Percentiles rank a stretch among this genome's conserved stretches.
These are phyloP conservation scores for Myathropa florea DNA, from an alignment of 2,888 invertebrate genomes.

Conservation along the genomic window DNA sequence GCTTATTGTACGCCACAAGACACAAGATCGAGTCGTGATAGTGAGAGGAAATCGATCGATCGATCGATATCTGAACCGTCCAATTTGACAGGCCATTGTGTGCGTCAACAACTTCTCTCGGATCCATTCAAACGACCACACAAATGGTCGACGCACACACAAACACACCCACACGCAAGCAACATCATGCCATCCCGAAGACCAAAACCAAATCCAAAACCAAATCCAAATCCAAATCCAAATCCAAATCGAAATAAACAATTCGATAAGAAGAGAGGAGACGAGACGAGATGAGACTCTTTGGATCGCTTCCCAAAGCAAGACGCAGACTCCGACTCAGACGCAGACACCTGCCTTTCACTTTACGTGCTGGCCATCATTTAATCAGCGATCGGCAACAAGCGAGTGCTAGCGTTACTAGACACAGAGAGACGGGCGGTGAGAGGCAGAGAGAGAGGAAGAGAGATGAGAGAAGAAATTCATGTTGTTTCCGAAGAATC, in stretches of 20 bases:
- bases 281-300: neutral
- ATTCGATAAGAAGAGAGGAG: neutral
- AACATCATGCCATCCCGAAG: neutral
- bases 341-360: conserved; percentile 50
- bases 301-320: no score
- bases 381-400: conserved; percentile 49
- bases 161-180: neutral
- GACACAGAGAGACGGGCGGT: neutral
- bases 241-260: no score
- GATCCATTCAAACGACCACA: neutral
- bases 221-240: neutral
- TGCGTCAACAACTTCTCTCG: neutral
- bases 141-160: neutral
- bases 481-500: conserved; percentile 18
- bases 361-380: conserved; percentile 59
- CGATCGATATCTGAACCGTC: neutral
- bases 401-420: neutral
- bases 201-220: neutral
- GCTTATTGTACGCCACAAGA: neutral
- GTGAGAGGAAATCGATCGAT: neutral
- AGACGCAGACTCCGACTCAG: conserved; percentile 4
- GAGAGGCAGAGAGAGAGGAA: neutral
- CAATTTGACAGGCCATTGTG: neutral
- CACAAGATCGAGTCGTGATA: neutral
- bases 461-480: conserved; percentile 36